Percentiles rank a stretch among this genome's conserved stretches.
These are phyloP conservation scores for Julus scanicus DNA, from an alignment of 2,888 invertebrate genomes.

Conservation along the genomic window DNA sequence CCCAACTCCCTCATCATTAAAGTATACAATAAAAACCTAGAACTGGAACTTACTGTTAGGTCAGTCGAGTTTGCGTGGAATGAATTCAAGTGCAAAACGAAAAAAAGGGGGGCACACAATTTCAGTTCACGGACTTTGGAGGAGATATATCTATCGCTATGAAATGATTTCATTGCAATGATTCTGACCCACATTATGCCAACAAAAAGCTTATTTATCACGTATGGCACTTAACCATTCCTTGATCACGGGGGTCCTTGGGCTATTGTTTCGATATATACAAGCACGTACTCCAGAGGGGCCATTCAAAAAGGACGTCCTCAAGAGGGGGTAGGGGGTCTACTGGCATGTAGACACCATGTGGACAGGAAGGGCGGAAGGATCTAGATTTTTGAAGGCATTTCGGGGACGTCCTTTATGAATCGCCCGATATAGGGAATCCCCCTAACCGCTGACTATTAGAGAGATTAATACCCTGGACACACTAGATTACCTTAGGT, in stretches of 20 bases:
- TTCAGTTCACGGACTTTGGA: background rate
- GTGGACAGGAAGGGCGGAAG: too few relatives aligned
- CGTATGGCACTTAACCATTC: background rate
- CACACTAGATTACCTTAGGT: too few relatives aligned
- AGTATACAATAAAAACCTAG: background rate
- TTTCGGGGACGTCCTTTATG: too few relatives aligned
- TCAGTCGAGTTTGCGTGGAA: background rate
- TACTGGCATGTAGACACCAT: too few relatives aligned
- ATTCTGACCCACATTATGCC: background rate
- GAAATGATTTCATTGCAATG: conserved; percentile 18
- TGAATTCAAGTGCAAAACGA: background rate
- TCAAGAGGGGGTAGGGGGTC: too few relatives aligned
- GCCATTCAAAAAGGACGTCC: too few relatives aligned
- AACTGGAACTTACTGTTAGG: background rate
- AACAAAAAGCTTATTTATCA: background rate
- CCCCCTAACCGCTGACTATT: too few relatives aligned
- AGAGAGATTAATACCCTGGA: too few relatives aligned
- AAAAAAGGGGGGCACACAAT: background rate
- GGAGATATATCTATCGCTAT: background rate
- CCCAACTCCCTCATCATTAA: conserved; percentile 23
- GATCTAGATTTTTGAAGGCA: too few relatives aligned
- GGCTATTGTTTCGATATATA: background rate
- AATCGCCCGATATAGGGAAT: too few relatives aligned
- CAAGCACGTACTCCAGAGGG: too few relatives aligned
- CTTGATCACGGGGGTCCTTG: conserved; percentile 9